Evolutionary conservation across 1,140 invertebrate genomes (phyloP).

Genomic region (Aphaenogaster floridana): DNA sequence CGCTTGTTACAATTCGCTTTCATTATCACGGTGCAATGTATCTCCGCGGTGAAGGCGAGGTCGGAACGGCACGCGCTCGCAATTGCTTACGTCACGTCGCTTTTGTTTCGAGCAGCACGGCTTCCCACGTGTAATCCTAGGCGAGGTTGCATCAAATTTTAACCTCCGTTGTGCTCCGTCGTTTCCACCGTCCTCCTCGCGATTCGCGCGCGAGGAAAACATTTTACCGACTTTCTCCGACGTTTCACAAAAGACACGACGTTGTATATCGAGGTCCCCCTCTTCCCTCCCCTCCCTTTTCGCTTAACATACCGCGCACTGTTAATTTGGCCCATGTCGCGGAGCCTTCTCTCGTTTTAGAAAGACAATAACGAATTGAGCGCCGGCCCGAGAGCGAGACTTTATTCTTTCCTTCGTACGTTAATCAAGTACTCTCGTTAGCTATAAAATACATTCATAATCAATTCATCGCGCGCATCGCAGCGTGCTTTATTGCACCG

Average conservation of each 20-base stretch:
- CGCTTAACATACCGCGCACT: slow-evolving; percentile 9
- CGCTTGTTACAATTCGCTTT: slow-evolving; percentile 48
- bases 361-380: slow-evolving; percentile 19
- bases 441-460: slow-evolving; percentile 20
- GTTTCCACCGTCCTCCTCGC: slow-evolving; percentile 14
- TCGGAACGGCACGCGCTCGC: slow-evolving; percentile 56
- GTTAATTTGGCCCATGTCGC: slow-evolving; percentile 41
- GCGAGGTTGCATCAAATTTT: slow-evolving; percentile 60
- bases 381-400: slow-evolving; percentile 8
- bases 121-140: slow-evolving; percentile 53
- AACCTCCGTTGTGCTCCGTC: slow-evolving; percentile 51
- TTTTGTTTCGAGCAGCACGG: slow-evolving; percentile 50
- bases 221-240: slow-evolving; percentile 59
- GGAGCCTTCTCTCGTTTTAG: not conserved
- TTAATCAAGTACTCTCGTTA: slow-evolving; percentile 25
- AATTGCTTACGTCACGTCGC: slow-evolving; percentile 53
- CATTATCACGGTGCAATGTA: slow-evolving; percentile 50
- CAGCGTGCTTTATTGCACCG: slow-evolving; percentile 20
- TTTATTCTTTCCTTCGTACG: slow-evolving; percentile 22
- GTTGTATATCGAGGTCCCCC: slow-evolving; percentile 14
- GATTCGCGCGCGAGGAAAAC: slow-evolving; percentile 49
- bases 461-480: slow-evolving; percentile 25
- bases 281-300: not conserved
- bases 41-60: not conserved
- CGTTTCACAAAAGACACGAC: slow-evolving; percentile 56